A percentile compares a stretch with the other conserved stretches of the same genome.
phyloP scores from a whole-genome alignment of 2,797 vertebrate genomes.

The Coluber constrictor region DNA sequence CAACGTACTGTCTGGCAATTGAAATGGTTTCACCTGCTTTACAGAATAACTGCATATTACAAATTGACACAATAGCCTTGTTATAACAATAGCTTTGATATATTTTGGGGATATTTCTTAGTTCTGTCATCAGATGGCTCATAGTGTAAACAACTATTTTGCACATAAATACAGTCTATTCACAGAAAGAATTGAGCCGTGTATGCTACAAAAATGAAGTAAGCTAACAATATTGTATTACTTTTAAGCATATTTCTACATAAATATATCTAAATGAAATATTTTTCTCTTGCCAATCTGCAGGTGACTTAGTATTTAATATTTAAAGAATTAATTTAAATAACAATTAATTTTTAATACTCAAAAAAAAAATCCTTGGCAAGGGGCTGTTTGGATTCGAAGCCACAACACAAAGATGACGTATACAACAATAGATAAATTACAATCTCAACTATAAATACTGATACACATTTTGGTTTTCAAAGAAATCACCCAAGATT shows the following conservation, averaged over 20 bases:
- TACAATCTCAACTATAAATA: not conserved
- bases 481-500: not conserved
- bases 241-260: not conserved
- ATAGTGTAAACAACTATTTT: slow-evolving; percentile 12
- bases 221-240: not conserved
- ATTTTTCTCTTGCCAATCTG: not conserved
- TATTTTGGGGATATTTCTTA: slow-evolving; percentile 6
- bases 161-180: not conserved
- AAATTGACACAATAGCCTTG: not conserved
- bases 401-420: not conserved
- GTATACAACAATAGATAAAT: not conserved
- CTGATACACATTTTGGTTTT: not conserved
- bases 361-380: not conserved
- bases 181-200: not conserved
- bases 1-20: slow-evolving; percentile 6
- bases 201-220: not conserved
- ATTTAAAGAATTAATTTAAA: not conserved
- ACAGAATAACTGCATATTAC: not conserved
- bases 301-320: not conserved
- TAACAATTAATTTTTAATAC: not conserved
- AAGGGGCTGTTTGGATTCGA: not conserved
- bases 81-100: not conserved
- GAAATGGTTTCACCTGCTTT: not conserved
- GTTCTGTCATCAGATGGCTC: slow-evolving; percentile 45
- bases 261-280: not conserved